Percentiles rank a stretch among this genome's conserved stretches.
Conservation (phyloP, 2,797 vertebrate species). For the Lophius americanus region DNA sequence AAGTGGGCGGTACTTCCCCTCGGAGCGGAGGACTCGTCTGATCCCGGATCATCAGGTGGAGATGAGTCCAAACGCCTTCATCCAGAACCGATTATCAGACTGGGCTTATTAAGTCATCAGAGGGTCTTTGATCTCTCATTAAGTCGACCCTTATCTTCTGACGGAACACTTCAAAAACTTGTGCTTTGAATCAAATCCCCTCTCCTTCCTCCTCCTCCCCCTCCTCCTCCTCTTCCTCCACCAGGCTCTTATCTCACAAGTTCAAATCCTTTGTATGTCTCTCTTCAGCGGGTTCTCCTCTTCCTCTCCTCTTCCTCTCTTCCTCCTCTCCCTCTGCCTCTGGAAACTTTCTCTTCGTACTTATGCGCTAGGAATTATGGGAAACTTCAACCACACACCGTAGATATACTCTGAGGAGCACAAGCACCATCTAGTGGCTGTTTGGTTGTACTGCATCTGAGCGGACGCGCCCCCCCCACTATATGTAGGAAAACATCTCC, state of each 20-base stretch:
- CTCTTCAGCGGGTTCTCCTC: neutral
- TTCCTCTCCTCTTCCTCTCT: neutral
- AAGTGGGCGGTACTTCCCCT: too few species aligned
- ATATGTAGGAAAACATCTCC: neutral
- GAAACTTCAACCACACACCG: too few species aligned
- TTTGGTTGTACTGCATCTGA: neutral
- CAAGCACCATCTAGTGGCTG: slow-evolving; percentile 31
- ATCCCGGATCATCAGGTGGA: too few species aligned
- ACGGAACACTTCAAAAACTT: slow-evolving; percentile 8
- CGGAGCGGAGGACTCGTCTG: too few species aligned
- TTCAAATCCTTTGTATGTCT: slow-evolving; percentile 9
- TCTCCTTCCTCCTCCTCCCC: neutral
- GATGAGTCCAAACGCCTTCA: too few species aligned
- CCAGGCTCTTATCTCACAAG: slow-evolving; percentile 13
- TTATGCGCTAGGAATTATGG: too few species aligned
- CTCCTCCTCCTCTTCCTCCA: neutral
- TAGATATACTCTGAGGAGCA: neutral
- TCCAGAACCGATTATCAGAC: too few species aligned
- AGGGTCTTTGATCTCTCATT: slow-evolving; percentile 4
- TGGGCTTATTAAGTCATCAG: too few species aligned
- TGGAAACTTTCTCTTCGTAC: too few species aligned
- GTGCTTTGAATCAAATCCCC: slow-evolving; percentile 13
- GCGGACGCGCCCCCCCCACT: neutral
- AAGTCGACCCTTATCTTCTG: slow-evolving; percentile 39
- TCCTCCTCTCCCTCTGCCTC: neutral